Percentiles rank a stretch among this genome's conserved stretches.
Evolutionary conservation across 2,113 vertebrate species (phyloP).

Genomic region (Hydropotes inermis): DNA sequence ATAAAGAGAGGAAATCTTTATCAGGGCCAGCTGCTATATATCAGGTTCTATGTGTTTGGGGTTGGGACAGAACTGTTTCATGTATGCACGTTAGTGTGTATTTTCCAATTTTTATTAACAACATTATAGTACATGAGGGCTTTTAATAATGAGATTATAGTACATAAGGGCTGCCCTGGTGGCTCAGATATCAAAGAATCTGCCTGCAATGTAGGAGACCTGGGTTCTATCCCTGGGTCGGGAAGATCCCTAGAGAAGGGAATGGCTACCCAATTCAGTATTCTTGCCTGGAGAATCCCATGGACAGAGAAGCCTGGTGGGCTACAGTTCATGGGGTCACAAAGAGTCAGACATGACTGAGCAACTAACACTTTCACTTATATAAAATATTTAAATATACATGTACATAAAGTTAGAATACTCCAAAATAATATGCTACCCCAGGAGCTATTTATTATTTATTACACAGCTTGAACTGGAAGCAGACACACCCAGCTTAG

Average conservation of each 20-base stretch:
- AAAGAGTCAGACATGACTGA: background rate
- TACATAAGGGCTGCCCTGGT: background rate
- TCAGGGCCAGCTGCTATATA: background rate
- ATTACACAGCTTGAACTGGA: background rate
- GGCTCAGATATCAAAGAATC: background rate
- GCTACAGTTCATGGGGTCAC: background rate
- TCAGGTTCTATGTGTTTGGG: background rate
- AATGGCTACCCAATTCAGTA: background rate
- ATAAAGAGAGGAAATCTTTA: background rate
- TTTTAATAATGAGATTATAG: background rate
- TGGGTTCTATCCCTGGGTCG: background rate
- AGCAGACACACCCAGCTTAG: background rate
- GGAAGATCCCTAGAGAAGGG: background rate
- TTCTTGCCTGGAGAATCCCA: background rate
- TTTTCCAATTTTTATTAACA: background rate
- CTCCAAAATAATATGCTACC: background rate
- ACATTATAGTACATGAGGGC: background rate
- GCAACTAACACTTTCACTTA: background rate
- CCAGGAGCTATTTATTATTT: background rate
- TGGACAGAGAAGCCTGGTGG: background rate
- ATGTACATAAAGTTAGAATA: background rate
- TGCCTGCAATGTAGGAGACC: background rate
- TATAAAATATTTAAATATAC: background rate
- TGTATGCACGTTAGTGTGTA: fast-evolving
- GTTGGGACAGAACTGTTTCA: background rate